Base-by-base conservation (phyloP, 2,113 vertebrate species). In the Dromiciops gliroides region DNA sequence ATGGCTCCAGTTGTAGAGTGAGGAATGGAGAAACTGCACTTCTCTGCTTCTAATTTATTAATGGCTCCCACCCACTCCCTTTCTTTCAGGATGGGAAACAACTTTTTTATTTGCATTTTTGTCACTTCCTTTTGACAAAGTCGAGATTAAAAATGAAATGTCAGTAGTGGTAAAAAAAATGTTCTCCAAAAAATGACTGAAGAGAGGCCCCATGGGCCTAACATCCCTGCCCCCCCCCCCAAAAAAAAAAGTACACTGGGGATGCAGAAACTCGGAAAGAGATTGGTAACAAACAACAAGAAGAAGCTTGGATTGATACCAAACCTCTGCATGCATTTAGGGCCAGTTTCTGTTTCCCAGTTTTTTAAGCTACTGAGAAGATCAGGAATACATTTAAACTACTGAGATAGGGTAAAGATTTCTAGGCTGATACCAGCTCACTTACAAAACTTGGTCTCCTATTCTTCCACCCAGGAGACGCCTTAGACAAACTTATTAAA, bases 31-130 rank as follows among this genome's bases (percentile, higher is more conserved):
- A 94, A 93, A 91, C 92, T 75, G 94, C 49, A 95, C 37, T 94
- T 93, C 90, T 95, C 90, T 94, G 88, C 89, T 93, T 95, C 91
- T 48, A 93, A 53, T 83, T 88, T 94, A 52, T 89, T 95, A 92
- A 56, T 28, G 51, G 49, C 96, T 89, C 92, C 60, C 92, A 75
- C 50, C 93, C 0, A 94, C 88, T 93, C 28, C 28, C 91, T 95
- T 91, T 92, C 94, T 91, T 97, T 96, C 92, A 91, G 89, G 94
- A 94, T 49, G 91, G 52, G 90, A 97, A 90, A 75, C 56, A 95
- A 95, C 60, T 89, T 96, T 96, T 92, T 51, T 92, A 92, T 24
- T 95, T 96, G 47, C n/a, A 94, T 67, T 89, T 89, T 51, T 94
- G 95, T 89, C 48, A 67, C 91, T 91, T 52, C 37, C 89, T 93